Evolutionary conservation across 1,140 invertebrate species (phyloP), one percentile per base, ranked within the genome.

Genomic region (Drosophila punjabiensis): DNA sequence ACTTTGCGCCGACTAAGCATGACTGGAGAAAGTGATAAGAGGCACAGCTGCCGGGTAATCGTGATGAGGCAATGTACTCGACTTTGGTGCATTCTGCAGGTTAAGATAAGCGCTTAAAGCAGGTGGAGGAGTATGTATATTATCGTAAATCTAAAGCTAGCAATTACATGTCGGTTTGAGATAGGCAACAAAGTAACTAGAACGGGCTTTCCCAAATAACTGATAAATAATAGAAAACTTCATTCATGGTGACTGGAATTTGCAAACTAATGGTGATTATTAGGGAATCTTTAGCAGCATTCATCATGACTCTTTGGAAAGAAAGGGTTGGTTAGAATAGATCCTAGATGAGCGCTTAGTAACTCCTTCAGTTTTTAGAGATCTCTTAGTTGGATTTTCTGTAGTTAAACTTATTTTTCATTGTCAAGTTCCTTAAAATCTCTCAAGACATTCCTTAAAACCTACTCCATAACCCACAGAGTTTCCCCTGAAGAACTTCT

Each of bases 21-120:
- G 68, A 70, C 37, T 7, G 37, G 66, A 8, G 6, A 5, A 11
- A 14, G 37, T 35, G 62, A 70, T 70, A 70, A 70, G 35, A 41
- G 4, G 9, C 9, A 11, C 5, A 33, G 10, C 33, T 53, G 28
- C 62, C 20, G 8, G 37, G 35, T 53, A 70, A 67, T 53, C 30
- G 3, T 66, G 45, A 69, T 52, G 35, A 4, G 47, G 18, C 47
- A 52, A 69, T 14, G 32, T 13, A 20, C 55, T 60, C 41, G 6
- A 28, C 9, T 18, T n/a, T 4, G 10, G 35, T 35, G 58, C 32
- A 45, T 18, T 67, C 39, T 63, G n/a, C 30, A 18, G 11, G 18
- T 16, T 14, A 33, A 28, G 56, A 61, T 63, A 43, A 43, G 28
- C 11, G 20, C 16, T 3, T 9, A 20, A 20, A 9, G 9, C 2